Evolutionary conservation across 2,888 invertebrate genomes (phyloP), one percentile per base, ranked within the genome.

Genomic region (Dexiosoma caninum): DNA sequence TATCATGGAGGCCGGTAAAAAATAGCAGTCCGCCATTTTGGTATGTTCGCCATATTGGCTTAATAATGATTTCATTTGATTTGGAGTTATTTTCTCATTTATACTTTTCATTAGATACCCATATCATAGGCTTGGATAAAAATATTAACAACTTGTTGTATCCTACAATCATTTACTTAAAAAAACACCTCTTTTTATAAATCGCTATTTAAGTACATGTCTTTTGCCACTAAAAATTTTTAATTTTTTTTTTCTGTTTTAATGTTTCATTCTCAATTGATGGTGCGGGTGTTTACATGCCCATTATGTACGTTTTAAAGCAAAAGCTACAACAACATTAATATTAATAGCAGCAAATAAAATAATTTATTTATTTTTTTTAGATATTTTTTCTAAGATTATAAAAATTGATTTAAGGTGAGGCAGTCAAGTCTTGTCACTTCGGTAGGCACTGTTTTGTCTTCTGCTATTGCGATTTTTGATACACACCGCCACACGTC

Each of bases 331-430:
- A 51, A 32, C 40, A 46, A 23, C 6, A 64, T 37, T 37, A 64
- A 37, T 30, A 64, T 37, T 30, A 66, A 75, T 23, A 66, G 49
- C 46, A 46, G 37, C 19, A 46, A 64, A 51, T 66, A 59, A 23
- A 46, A 53, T 64, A 35, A 55, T 1, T 1, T 12, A 12, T 70
- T 35, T 44, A 55, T 1, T 1, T 12, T 16, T 70, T 35, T 30
- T 37, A 21, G 80, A 81, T 81, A 72, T 77, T 69, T 72, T 72
- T 81, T 76, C 72, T 49, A 19, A 81, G 80, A 81, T 81, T 76
- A 72, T 23, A 71, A 72, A 81, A 81, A 81, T 77, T 69, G 72
- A 77, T 81, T 81, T 81, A 77, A 81, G 80, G 80, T 71, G 80
- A 77, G 80, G 80, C 80, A 70, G 42, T 46, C 44, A 70, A 69